Percentiles rank a stretch among this genome's conserved stretches.
These are phyloP conservation scores for Micoletzkya japonica DNA, from an alignment of 2,888 invertebrate genomes.

Conservation along the genomic window DNA sequence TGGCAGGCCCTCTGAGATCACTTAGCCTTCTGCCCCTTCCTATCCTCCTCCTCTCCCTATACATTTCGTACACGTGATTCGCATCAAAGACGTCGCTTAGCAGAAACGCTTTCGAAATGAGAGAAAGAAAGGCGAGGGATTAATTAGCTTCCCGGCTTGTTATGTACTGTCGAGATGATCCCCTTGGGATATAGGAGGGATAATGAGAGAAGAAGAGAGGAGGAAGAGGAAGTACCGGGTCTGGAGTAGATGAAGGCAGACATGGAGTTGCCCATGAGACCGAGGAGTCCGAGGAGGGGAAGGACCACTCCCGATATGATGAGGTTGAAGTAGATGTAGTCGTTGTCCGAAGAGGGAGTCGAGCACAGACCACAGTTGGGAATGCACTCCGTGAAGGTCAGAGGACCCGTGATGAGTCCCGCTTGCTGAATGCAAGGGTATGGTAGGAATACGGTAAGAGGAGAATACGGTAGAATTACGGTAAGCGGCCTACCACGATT, in stretches of 20 bases:
- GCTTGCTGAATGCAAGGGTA: too few relatives aligned
- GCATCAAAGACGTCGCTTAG: too few relatives aligned
- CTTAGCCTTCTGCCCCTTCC: slow-evolving; percentile 1
- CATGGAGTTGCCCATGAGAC: slow-evolving; percentile 58
- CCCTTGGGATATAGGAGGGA: background rate
- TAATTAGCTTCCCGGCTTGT: background rate
- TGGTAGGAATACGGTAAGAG: too few relatives aligned
- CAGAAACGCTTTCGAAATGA: slow-evolving; percentile 10
- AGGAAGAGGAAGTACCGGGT: slow-evolving; percentile 37
- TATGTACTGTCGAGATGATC: slow-evolving; percentile 13
- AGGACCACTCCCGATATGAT: slow-evolving; percentile 58
- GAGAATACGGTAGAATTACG: too few relatives aligned
- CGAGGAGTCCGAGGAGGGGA: slow-evolving; percentile 58
- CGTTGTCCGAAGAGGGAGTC: slow-evolving; percentile 30
- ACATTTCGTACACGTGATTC: background rate
- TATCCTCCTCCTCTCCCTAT: background rate
- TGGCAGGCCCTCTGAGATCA: slow-evolving; percentile 9
- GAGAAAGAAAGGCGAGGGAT: background rate
- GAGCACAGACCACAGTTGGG: slow-evolving; percentile 50
- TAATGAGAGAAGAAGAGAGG: background rate
- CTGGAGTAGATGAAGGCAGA: slow-evolving; percentile 61
- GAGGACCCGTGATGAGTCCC: too few relatives aligned
- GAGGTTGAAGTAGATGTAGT: slow-evolving; percentile 41
- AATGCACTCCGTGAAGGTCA: slow-evolving; percentile 49
- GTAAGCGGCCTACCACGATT: too few relatives aligned